Conservation (phyloP, 2,888 invertebrate species). For the Drosophila borealis region DNA sequence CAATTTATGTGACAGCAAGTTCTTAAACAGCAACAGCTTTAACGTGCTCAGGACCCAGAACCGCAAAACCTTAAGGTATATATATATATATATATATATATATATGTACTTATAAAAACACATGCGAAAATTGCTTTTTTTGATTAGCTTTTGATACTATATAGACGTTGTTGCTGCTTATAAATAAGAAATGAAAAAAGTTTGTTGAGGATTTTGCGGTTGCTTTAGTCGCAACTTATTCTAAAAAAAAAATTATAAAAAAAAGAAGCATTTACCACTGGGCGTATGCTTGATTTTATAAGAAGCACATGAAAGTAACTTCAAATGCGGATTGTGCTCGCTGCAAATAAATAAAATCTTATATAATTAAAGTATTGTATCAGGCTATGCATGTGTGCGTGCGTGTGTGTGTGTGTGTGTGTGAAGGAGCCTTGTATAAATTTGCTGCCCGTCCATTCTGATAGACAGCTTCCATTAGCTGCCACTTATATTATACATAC, state of each 20-base stretch:
- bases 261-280: background rate
- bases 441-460: conserved; percentile 14
- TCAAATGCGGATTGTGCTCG: background rate
- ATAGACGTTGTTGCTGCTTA: background rate
- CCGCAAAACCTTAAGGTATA: background rate
- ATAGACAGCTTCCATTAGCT: conserved; percentile 29
- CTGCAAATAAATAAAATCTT: background rate
- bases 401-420: background rate
- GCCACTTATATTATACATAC: conserved; percentile 38
- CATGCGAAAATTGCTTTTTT: conserved; percentile 3
- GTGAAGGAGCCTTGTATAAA: background rate
- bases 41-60: background rate
- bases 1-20: conserved; percentile 3
- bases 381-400: background rate
- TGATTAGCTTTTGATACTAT: conserved; percentile 11
- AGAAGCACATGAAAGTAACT: background rate
- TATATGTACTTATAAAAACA: background rate
- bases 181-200: conserved; percentile 6
- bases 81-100: background rate
- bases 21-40: background rate
- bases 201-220: conserved; percentile 6
- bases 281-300: conserved; percentile 9
- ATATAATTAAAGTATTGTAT: background rate
- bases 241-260: too few relatives aligned
- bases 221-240: conserved; percentile 5